A percentile compares a stretch with the other conserved stretches of the same genome.
Conservation (phyloP, 2,888 invertebrate species). For the Leuctra nigra region DNA sequence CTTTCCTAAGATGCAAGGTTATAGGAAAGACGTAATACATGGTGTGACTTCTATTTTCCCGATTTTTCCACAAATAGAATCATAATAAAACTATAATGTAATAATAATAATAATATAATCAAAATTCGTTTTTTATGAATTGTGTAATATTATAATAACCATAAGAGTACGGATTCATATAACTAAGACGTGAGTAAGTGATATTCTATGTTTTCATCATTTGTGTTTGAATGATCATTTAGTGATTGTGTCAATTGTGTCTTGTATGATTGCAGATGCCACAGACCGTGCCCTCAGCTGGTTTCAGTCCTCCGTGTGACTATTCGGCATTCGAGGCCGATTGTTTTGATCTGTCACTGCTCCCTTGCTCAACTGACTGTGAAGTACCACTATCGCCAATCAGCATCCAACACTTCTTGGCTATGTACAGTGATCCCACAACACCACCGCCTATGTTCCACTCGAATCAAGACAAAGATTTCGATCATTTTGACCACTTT, state of each 20-base stretch:
- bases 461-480: slow-evolving; percentile 14
- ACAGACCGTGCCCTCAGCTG: slow-evolving; percentile 72
- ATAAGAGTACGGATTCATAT: not conserved
- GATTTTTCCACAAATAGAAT: not conserved
- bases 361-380: slow-evolving; percentile 46
- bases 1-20: too few species aligned
- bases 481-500: slow-evolving; percentile 10
- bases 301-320: slow-evolving; percentile 66
- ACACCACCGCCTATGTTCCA: slow-evolving; percentile 26
- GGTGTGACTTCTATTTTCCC: not conserved
- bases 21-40: too few species aligned
- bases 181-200: not conserved
- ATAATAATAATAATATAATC: not conserved
- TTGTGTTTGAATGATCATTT: not conserved
- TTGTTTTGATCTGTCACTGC: slow-evolving; percentile 63
- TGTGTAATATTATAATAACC: not conserved
- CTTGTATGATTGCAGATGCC: slow-evolving; percentile 58
- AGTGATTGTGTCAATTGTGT: not conserved
- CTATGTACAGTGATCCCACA: slow-evolving; percentile 25
- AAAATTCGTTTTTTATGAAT: not conserved
- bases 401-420: slow-evolving; percentile 25
- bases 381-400: slow-evolving; percentile 29
- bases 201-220: not conserved
- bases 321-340: slow-evolving; percentile 51
- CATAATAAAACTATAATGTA: not conserved